Base-by-base conservation (phyloP, 2,888 invertebrate genomes). In the Xestia ashworthii region DNA sequence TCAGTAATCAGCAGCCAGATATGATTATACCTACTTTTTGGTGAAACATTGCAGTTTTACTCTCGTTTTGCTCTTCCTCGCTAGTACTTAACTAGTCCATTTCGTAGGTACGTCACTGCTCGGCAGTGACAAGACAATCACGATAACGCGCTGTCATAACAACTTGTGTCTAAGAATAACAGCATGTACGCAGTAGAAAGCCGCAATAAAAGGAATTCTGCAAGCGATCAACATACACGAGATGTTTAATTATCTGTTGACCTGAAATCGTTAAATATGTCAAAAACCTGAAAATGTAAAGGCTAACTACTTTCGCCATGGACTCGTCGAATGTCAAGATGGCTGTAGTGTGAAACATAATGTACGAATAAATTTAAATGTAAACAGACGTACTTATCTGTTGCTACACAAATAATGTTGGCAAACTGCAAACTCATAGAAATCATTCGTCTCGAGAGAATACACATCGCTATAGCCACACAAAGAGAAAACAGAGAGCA, bases 31-130 rank as follows among this genome's bases (percentile, higher is more conserved):
- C n/a, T n/a, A n/a, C 86, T 88, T 90, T 82, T 83, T 80, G 81
- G 82, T 86, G 77, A 76, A 84, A 86, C 85, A 84, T 83, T 86
- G 80, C 78, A 75, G 82, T 87, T 82, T 87, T 83, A 85, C 82
- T 87, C 75, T 76, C 78, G 73, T 76, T 67, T 62, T 89, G 89
- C 86, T 91, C 89, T 90, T 89, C 87, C 89, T 84, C 68, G 87
- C 89, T 87, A 89, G 86, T 89, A 32, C 32, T 32, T 32, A 90
- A 90, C 88, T 84, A 90, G 84, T 86, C 78, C 72, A 80, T 87
- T 90, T 91, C 87, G 14, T n/a, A n/a, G n/a, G n/a, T 58, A 16
- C 58, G 85, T 90, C 85, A 88, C 83, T 81, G 79, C 75, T 85
- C 87, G 78, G 73, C 86, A 82, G 76, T 87, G 88, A 89, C 87